Conservation (phyloP, 2,113 vertebrate species). For the Anoplopoma fimbria region DNA sequence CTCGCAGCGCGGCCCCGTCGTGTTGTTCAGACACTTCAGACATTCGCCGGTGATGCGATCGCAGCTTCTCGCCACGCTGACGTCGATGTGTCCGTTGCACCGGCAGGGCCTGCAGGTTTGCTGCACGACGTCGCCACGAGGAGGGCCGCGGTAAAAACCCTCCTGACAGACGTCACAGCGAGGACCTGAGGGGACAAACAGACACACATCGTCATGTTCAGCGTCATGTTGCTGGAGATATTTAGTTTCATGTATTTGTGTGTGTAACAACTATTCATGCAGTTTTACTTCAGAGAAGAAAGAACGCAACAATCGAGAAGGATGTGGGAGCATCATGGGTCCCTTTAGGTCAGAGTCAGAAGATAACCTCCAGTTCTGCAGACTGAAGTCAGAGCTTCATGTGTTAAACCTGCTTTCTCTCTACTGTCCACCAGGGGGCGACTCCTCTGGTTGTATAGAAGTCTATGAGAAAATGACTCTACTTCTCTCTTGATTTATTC, state of each 20-base stretch:
- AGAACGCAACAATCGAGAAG: background rate
- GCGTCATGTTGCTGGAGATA: background rate
- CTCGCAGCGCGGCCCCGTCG: conserved; percentile 84
- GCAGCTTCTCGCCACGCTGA: conserved; percentile 85
- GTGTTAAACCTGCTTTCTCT: background rate
- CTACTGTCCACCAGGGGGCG: background rate
- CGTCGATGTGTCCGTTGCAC: conserved; percentile 87
- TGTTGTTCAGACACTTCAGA: conserved; percentile 89
- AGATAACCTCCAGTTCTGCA: no score
- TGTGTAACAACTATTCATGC: background rate
- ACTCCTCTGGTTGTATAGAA: no score
- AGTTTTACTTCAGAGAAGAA: no score
- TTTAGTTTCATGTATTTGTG: no score
- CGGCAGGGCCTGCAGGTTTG: conserved; percentile 85
- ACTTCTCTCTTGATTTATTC: no score
- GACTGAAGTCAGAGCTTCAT: no score
- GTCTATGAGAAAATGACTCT: no score
- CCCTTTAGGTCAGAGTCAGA: no score
- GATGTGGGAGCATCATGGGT: background rate
- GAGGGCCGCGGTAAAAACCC: conserved; percentile 90
- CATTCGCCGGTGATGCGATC: conserved; percentile 87
- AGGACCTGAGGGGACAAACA: conserved; percentile 82
- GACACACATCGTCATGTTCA: no score
- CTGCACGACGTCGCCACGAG: conserved; percentile 65
- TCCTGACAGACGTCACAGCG: conserved; percentile 88